A percentile compares a stretch with the other conserved stretches of the same genome.
phyloP scores from a whole-genome alignment of 1,140 invertebrate species.

The Macrostomum lignano region DNA sequence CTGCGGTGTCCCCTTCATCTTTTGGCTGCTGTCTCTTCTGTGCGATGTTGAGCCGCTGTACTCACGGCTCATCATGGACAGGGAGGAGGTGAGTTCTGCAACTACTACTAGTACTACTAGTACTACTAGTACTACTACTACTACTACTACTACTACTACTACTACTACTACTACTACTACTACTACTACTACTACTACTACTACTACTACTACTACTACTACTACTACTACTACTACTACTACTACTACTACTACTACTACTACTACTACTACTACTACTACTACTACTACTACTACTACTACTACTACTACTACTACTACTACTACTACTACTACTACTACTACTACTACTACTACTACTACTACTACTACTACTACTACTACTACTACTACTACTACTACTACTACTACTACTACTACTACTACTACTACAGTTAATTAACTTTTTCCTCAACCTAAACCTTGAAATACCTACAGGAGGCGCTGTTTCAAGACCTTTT shows the following conservation, averaged over 20 bases:
- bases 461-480: too few relatives aligned
- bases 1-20: too few relatives aligned
- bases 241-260: slow-evolving; percentile 2
- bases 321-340: slow-evolving; percentile 4
- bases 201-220: slow-evolving; percentile 6
- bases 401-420: slow-evolving; percentile 6
- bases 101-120: too few relatives aligned
- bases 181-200: slow-evolving; percentile 5
- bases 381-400: slow-evolving; percentile 6
- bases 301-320: slow-evolving; percentile 3
- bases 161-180: slow-evolving; percentile 3
- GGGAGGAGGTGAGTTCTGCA: too few relatives aligned
- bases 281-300: slow-evolving; percentile 1
- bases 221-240: slow-evolving; percentile 3
- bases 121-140: too few relatives aligned
- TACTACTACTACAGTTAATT: slow-evolving; percentile 5
- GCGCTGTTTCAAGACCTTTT: too few relatives aligned
- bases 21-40: too few relatives aligned
- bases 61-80: too few relatives aligned
- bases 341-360: slow-evolving; percentile 5
- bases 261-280: background rate
- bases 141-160: too few relatives aligned
- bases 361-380: slow-evolving; percentile 5
- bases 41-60: too few relatives aligned
- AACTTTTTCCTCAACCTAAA: too few relatives aligned